Evolutionary conservation across 2,797 vertebrate species (phyloP), one percentile per base, ranked within the genome.

Genomic region (Tokudaia muenninki): DNA sequence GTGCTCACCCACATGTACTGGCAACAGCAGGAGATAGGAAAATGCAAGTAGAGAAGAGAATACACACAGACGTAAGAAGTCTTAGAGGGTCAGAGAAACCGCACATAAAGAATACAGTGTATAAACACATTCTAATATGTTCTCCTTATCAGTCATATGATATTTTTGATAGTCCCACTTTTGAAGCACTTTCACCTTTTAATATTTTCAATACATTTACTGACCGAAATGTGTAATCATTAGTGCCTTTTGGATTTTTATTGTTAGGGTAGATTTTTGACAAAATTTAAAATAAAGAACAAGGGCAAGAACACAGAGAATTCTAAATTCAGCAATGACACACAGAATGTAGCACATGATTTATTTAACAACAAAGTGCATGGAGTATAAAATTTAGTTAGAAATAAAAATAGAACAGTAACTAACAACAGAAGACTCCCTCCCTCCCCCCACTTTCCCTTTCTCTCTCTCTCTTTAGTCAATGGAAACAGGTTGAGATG

Each of bases 401-500:
- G 5, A 7, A 41, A 63, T 44, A 89, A 90, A 93, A 74, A 61
- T 41, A 86, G 84, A 92, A 80, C 6, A 72, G 67, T 55, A 52
- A 17, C 86, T 94, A 31, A 79, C 94, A 95, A 94, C 47, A 55
- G 26, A 70, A 74, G 6, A 2, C 61, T 65, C 63, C 14, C 10
- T 70, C 6, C 17, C 67, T 37, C n/a, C 37, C 70, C 17, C 16
- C 14, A 41, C 41, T 41, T 41, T 9, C 37, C 63, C 3, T 37
- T 47, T 74, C 86, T 94, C 41, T 55, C 52, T 34, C 52, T 86
- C 79, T 95, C 59, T 61, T 34, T 63, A 61, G 59, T 95, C 90
- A 81, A n/a, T 86, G 65, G 77, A 93, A 96, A 67, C 50, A 94
- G 65, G 44, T 84, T 92, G 80, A 96, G 37, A 80, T 80, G 59